phyloP scores from a whole-genome alignment of 1,140 invertebrate species.

The Hyles vespertilio region DNA sequence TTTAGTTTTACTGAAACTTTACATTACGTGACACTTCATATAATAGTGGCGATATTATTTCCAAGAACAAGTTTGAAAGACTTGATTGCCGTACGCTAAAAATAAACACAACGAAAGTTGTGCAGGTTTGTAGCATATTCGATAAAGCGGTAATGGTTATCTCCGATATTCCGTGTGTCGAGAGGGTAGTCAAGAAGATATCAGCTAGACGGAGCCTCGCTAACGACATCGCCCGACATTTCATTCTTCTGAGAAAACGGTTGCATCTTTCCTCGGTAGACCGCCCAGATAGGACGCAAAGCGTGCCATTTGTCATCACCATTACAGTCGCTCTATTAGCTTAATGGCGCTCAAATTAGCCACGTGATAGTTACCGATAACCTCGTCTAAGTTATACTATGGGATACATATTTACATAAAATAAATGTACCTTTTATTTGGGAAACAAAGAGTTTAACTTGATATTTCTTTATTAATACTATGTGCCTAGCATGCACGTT shows the following conservation, averaged over 20 bases:
- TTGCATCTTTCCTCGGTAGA: slow-evolving; percentile 40
- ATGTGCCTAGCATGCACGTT: too few species aligned
- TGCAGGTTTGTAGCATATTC: slow-evolving; percentile 20
- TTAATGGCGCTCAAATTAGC: slow-evolving; percentile 5
- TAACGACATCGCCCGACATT: slow-evolving; percentile 48
- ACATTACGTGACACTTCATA: neutral
- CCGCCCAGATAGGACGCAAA: slow-evolving; percentile 45
- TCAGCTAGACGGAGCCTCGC: slow-evolving; percentile 38
- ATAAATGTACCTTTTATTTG: too few species aligned
- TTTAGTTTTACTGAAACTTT: neutral
- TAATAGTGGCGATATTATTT: too few species aligned
- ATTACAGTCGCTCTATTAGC: slow-evolving; percentile 22
- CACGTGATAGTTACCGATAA: too few species aligned
- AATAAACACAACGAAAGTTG: slow-evolving; percentile 19
- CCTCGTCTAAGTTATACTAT: too few species aligned
- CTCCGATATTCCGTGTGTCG: slow-evolving; percentile 19
- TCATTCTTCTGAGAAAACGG: slow-evolving; percentile 35
- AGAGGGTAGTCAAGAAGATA: slow-evolving; percentile 26
- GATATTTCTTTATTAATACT: too few species aligned
- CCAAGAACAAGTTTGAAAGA: too few species aligned
- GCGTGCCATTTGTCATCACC: slow-evolving; percentile 54
- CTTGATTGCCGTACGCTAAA: slow-evolving; percentile 5
- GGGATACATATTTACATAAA: too few species aligned
- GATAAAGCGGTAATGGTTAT: slow-evolving; percentile 35
- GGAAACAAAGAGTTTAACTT: too few species aligned